Evolutionary conservation across 2,888 invertebrate species (phyloP), one percentile per base, ranked within the genome.

Genomic region (Buathra laborator): DNA sequence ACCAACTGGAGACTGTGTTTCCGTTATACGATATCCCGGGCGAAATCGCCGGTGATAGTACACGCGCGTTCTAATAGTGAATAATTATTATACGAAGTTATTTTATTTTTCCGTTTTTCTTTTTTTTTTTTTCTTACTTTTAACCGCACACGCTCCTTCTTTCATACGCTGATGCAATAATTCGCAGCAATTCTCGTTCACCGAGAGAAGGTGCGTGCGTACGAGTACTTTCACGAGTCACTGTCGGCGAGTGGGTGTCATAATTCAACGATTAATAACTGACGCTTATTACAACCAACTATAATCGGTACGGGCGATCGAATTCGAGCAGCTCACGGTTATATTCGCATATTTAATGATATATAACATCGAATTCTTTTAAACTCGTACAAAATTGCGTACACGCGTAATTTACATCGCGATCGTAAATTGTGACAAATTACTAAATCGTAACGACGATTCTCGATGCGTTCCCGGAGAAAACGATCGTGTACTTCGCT

Each of bases 381-480:
- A 32, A 24, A 46, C 46, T 70, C n/a, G 53, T 51, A 59, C 53
- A 32, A 78, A 70, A 81, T 70, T 32, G 74, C 53, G 64, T 71
- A 44, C 48, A 62, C 43, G 67, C 29, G 14, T 75, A 59, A 85
- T 85, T 82, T 72, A 62, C 43, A 24, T 72, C 66, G 66, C 10
- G 71, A 44, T 46, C 76, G 78, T 82, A 80, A 85, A 76, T 64
- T 59, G 66, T 74, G 79, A 85, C 75, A 82, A 82, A 80, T 82
- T 80, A 75, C 70, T 66, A 51, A 84, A 84, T 64, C 78, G 71
- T 59, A 59, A 79, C 71, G 16, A 51, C 62, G 29, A n/a, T 59
- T 10, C 62, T 14, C 19, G 70, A 67, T 43, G 76, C n/a, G 53
- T 75, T 7, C 64, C 4, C 46, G 59, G 51, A 44, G 67, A 46